Evolutionary conservation across 2,888 invertebrate species (phyloP), one percentile per base, ranked within the genome.

Genomic region (Anaspis maculata): DNA sequence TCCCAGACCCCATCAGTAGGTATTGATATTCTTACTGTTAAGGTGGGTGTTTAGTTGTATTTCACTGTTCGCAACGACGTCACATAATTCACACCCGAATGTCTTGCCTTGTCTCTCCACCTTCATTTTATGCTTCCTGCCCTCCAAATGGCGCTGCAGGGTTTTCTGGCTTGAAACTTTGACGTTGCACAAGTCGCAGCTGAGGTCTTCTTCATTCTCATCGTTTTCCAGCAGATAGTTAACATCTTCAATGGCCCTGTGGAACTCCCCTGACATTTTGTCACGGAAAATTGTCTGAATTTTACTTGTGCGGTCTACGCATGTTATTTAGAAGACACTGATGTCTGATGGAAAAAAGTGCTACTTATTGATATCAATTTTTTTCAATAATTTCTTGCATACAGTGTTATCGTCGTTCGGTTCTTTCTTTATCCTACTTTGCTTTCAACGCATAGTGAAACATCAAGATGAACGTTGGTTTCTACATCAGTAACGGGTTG

Each of bases 21-120:
- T 30, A 52, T 58, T n/a, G n/a, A n/a, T n/a, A n/a, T n/a, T n/a
- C n/a, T 54, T 56, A 65, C 66, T 64, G 39, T 52, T 58, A 16
- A 64, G 42, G 45, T 66, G 66, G 30, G 62, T 59, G 34, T 64
- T 59, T 3, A 65, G 48, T 45, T 66, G 66, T 32, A 53, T 60
- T 48, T 64, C 61, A 43, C 64, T 62, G 40, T 66, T 66, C 11
- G 64, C 62, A 13, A 51, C 52, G 32, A 64, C 47, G 22, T 62
- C 54, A 38, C 66, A 66, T 15, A 64, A 38, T 14, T 64, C 58
- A 46, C 66, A 66, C 34, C 49, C 48, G 44, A 61, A 64, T 10
- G 52, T 56, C 49, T 64, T 64, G 3, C 62, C 63, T 39, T 56
- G 50, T 21, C 63, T 46, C 46, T 62, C 59, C 3, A 51, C 51